Evolutionary conservation across 2,113 vertebrate genomes (phyloP), one percentile per base, ranked within the genome.

Genomic region (Atherinomorus stipes): DNA sequence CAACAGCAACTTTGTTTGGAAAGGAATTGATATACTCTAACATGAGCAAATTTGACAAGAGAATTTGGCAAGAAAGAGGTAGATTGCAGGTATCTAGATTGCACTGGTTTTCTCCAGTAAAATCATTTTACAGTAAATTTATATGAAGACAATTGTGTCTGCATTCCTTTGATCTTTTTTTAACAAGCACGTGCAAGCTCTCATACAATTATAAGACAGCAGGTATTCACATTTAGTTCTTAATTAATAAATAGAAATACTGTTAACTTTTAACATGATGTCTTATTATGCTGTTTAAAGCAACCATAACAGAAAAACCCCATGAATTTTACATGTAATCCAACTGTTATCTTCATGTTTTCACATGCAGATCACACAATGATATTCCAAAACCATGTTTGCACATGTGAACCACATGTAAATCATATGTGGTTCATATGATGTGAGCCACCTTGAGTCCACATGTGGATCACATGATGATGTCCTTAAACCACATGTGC

Each of bases 11-110:
- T 47, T n/a, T 49, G 16, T 26, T 18, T 1, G 40, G 40, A 42
- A 15, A 16, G 40, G 15, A 15, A 44, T 38, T 28, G 34, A 37
- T 49, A 34, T 1, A 58, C 25, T 61, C n/a, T n/a, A 11, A 63
- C 15, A 63, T 31, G 19, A 23, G 26, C 31, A 50, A 65, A 21
- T 34, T 12, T 7, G 45, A 3, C 34, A 7, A n/a, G n/a, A n/a
- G 1, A 31, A 56, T n/a, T 22, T 37, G 26, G 31, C n/a, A 16
- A 7, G 22, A 64, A 7, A 65, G 38, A 60, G 53, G 13, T 49
- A 7, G 16, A 49, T 58, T 60, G 25, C 18, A 25, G 25, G 16
- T 11, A 64, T 53, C 71, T 13, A 49, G 12, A 65, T 71, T 21
- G 60, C 37, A 51, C 6, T 10, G 7, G 22, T 69, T 59, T 64